These are phyloP conservation scores for Drosophila malerkotliana DNA, from an alignment of 1,140 invertebrate species.

Conservation along the genomic window DNA sequence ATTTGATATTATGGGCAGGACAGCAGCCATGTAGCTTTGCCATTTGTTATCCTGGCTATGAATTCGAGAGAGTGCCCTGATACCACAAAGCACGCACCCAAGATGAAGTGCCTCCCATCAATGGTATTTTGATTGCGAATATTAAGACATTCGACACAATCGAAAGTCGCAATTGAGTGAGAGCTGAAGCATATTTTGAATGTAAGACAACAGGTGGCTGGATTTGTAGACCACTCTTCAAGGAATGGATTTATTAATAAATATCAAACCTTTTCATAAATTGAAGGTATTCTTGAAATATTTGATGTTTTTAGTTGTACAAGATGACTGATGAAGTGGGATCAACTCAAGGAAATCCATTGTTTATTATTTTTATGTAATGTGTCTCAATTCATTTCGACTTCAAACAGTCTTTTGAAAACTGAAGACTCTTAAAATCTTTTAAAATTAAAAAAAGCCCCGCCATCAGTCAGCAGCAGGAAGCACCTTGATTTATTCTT, in stretches of 20 bases:
- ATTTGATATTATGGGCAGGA: constrained; percentile 72
- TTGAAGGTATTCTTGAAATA: no score
- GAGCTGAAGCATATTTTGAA: neutral
- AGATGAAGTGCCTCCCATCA: constrained; percentile 65
- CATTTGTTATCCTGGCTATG: constrained; percentile 75
- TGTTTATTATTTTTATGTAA: no score
- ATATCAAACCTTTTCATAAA: no score
- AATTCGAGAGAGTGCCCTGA: constrained; percentile 61
- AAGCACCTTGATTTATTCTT: neutral
- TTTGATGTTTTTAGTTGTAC: no score
- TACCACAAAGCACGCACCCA: constrained; percentile 36
- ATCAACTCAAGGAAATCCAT: no score
- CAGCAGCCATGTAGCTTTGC: constrained; percentile 65
- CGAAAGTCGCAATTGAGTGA: constrained; percentile 1
- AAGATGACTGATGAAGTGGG: no score
- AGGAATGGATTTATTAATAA: no score
- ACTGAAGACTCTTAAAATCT: no score
- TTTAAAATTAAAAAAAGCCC: neutral
- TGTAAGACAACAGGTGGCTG: constrained; percentile 21
- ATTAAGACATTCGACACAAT: constrained; percentile 37
- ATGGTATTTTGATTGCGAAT: constrained; percentile 75
- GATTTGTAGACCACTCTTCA: neutral
- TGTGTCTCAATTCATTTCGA: no score
- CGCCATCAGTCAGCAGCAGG: neutral
- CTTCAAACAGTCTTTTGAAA: no score